A percentile compares a stretch with the other conserved stretches of the same genome.
Conservation (phyloP, 2,113 vertebrate genomes). For the Etheostoma spectabile region DNA sequence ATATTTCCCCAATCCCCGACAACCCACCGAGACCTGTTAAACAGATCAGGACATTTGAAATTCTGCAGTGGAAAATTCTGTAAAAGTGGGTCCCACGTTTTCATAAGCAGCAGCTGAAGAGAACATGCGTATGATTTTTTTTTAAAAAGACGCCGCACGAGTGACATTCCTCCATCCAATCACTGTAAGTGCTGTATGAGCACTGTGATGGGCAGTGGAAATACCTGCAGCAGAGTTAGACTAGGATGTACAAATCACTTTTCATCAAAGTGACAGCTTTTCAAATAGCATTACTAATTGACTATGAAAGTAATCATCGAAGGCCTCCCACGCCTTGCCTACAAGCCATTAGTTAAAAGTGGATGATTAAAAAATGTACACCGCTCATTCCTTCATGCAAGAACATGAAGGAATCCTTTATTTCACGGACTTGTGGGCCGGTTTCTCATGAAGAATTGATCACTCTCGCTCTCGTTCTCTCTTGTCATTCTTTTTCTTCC, state of each 20-base stretch:
- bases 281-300: conserved; percentile 61
- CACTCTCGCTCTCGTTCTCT: background rate
- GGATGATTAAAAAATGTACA: conserved; percentile 67
- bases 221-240: conserved; percentile 72
- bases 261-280: conserved; percentile 70
- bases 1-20: conserved; percentile 70
- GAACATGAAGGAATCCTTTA: conserved; percentile 46
- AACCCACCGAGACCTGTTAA: conserved; percentile 69
- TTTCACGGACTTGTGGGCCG: conserved; percentile 47
- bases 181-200: conserved; percentile 41
- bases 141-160: conserved; percentile 22
- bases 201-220: conserved; percentile 20
- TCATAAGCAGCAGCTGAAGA: conserved; percentile 68
- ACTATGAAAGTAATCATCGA: conserved; percentile 73
- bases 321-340: conserved; percentile 58
- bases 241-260: conserved; percentile 49
- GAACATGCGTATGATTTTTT: conserved; percentile 47
- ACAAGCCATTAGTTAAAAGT: conserved; percentile 60
- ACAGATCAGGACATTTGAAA: conserved; percentile 68
- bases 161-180: conserved; percentile 59
- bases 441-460: conserved; percentile 31
- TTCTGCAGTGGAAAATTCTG: conserved; percentile 69
- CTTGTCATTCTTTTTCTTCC: background rate
- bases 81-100: conserved; percentile 60
- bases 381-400: conserved; percentile 19